phyloP scores from a whole-genome alignment of 1,140 invertebrate genomes.

The Pogonomyrmex barbatus region DNA sequence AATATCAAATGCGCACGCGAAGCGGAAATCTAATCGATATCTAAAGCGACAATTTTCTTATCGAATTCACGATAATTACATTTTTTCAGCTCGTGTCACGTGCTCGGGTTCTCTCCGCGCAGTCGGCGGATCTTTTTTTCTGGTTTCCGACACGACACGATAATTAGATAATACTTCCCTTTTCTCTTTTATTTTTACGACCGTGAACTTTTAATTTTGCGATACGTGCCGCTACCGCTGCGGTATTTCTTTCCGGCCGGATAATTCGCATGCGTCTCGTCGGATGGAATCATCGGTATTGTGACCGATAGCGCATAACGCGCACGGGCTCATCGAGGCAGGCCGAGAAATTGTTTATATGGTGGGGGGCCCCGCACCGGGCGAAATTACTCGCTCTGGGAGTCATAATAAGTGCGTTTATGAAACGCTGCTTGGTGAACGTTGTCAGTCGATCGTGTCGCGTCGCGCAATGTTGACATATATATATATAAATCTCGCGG shows the following conservation, averaged over 20 bases:
- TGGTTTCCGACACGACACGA: neutral
- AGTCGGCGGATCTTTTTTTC: neutral
- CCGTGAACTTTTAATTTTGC: neutral
- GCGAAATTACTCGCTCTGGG: slow-evolving; percentile 44
- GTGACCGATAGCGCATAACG: slow-evolving; percentile 60
- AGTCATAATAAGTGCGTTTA: slow-evolving; percentile 67
- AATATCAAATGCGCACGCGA: neutral
- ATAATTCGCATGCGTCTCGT: slow-evolving; percentile 20
- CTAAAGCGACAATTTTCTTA: neutral
- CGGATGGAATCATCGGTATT: slow-evolving; percentile 31
- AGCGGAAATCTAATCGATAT: neutral
- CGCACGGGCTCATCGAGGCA: slow-evolving; percentile 45
- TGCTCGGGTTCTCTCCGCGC: no score
- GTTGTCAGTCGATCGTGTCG: slow-evolving; percentile 62
- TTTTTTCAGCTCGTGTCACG: neutral
- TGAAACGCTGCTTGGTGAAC: slow-evolving; percentile 58
- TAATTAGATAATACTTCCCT: neutral
- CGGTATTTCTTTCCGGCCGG: slow-evolving; percentile 20
- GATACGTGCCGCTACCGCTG: neutral
- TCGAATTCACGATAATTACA: neutral
- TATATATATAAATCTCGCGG: neutral
- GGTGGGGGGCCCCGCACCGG: slow-evolving; percentile 33
- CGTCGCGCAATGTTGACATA: slow-evolving; percentile 32
- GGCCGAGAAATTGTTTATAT: slow-evolving; percentile 55
- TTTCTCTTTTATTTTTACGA: neutral